Evolutionary conservation across 2,113 vertebrate genomes (phyloP).

Genomic region (Felis chaus): DNA sequence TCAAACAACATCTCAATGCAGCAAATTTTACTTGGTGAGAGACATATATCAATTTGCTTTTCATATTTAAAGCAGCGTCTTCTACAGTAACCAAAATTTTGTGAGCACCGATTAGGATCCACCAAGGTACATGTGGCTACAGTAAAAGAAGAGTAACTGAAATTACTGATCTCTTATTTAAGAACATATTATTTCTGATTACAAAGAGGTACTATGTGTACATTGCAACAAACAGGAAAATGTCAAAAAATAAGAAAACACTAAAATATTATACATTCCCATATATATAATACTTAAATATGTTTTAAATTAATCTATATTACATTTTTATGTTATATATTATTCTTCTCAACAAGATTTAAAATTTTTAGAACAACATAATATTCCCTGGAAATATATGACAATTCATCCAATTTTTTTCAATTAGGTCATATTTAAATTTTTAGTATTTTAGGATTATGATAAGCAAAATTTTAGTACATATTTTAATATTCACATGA

Average conservation of each 20-base stretch:
- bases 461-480: background rate
- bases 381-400: background rate
- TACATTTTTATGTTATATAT: background rate
- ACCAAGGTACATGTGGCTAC: conserved; percentile 34
- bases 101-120: conserved; percentile 30
- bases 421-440: background rate
- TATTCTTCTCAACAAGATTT: background rate
- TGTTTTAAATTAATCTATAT: background rate
- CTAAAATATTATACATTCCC: background rate
- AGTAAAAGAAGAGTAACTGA: conserved; percentile 4
- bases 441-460: background rate
- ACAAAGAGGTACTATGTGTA: background rate
- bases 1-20: background rate
- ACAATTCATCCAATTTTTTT: background rate
- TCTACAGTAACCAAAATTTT: background rate
- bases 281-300: background rate
- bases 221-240: conserved; percentile 5
- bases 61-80: background rate
- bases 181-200: background rate
- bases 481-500: background rate
- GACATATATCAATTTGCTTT: conserved; percentile 52
- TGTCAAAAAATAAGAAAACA: background rate
- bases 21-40: conserved; percentile 41
- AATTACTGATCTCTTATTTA: conserved; percentile 40
- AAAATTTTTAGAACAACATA: background rate